Conservation (phyloP, 2,797 vertebrate genomes). For the Amblyopsis hoosieri region DNA sequence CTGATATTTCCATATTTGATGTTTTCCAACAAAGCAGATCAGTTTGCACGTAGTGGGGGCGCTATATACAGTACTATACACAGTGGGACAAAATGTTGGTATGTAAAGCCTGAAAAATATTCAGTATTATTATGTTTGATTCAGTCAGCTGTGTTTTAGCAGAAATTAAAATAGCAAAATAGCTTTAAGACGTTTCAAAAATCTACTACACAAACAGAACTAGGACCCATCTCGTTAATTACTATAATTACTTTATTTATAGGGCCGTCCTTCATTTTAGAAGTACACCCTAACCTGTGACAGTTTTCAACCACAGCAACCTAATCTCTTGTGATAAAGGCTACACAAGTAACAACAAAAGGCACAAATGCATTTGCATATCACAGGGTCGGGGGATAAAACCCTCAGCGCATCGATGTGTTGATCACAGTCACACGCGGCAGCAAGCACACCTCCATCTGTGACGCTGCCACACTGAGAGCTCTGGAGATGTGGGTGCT, state of each 20-base stretch:
- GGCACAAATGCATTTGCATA: conserved; percentile 62
- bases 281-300: conserved; percentile 24
- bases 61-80: too few species aligned
- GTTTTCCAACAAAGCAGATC: too few species aligned
- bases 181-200: conserved; percentile 45
- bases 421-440: conserved; percentile 51
- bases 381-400: conserved; percentile 44
- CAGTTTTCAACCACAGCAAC: conserved; percentile 43
- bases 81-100: too few species aligned
- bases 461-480: conserved; percentile 49
- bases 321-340: conserved; percentile 55
- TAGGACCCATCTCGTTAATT: conserved; percentile 63
- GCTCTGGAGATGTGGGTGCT: conserved; percentile 47
- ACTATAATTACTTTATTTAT: neutral
- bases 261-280: conserved; percentile 50
- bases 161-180: conserved; percentile 41
- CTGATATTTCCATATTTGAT: too few species aligned
- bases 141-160: conserved; percentile 22
- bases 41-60: too few species aligned
- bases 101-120: conserved; percentile 33
- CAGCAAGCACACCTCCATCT: conserved; percentile 50
- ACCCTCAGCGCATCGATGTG: conserved; percentile 52
- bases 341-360: conserved; percentile 52
- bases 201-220: conserved; percentile 33
- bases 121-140: conserved; percentile 48